Evolutionary conservation across 1,140 invertebrate species (phyloP).

Genomic region (Goniozus legneri): DNA sequence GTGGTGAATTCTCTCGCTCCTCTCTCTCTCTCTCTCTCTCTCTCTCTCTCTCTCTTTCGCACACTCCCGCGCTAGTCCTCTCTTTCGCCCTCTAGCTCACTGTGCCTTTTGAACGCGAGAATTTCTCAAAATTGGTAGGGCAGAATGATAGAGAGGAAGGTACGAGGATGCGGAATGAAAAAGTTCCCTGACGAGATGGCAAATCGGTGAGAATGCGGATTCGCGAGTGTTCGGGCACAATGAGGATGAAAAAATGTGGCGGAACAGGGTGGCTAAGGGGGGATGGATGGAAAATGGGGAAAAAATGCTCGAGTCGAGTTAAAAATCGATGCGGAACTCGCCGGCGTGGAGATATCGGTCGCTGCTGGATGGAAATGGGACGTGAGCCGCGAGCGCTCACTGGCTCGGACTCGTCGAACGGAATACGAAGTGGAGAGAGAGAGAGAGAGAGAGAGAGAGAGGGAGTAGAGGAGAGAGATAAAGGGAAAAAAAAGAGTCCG

Average conservation of each 20-base stretch:
- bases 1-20: neutral
- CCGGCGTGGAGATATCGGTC: conserved; percentile 3
- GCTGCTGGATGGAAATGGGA: conserved; percentile 17
- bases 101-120: too few relatives aligned
- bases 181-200: too few relatives aligned
- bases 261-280: too few relatives aligned
- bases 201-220: too few relatives aligned
- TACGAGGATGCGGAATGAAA: too few relatives aligned
- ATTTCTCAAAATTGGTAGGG: conserved; percentile 3
- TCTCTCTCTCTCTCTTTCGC: neutral
- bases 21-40: conserved; percentile 1
- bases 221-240: too few relatives aligned
- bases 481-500: conserved; percentile 13
- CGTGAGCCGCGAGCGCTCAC: too few relatives aligned
- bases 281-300: neutral
- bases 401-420: too few relatives aligned
- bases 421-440: conserved; percentile 1
- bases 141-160: too few relatives aligned
- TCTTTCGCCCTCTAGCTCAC: too few relatives aligned
- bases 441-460: conserved; percentile 1
- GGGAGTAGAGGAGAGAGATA: neutral
- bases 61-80: too few relatives aligned
- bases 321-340: neutral
- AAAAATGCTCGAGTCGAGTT: neutral
- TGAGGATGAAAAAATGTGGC: too few relatives aligned